Conservation (phyloP, 1,140 invertebrate genomes). For the Acyrthosiphon pisum region DNA sequence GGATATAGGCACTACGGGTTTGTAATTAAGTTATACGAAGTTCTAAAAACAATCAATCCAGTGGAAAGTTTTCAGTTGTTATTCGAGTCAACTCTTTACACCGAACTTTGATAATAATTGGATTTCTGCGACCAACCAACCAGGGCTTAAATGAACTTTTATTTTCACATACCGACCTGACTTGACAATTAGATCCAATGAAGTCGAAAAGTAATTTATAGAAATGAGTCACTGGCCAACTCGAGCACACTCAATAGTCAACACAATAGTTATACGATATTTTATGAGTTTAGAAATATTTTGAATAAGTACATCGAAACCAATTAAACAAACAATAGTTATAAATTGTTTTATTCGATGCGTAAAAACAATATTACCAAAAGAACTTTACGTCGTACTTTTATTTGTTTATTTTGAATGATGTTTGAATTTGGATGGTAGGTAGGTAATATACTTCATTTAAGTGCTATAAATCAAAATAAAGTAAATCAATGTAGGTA, state of each 20-base stretch:
- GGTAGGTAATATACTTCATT: not conserved
- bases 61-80: constrained; percentile 24
- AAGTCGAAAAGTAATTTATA: constrained; percentile 38
- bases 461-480: not conserved
- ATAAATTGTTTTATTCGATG: not conserved
- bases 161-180: constrained; percentile 35
- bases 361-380: not conserved
- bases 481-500: not conserved
- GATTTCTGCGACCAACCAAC: constrained; percentile 16
- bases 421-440: not conserved
- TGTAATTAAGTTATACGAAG: constrained; percentile 33
- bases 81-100: constrained; percentile 43
- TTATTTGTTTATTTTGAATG: not conserved
- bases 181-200: constrained; percentile 38
- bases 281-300: not conserved
- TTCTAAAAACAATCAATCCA: constrained; percentile 46
- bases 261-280: not conserved
- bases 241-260: not conserved
- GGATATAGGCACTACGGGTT: not conserved
- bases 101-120: constrained; percentile 45
- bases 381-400: not conserved
- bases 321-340: not conserved
- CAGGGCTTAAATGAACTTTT: constrained; percentile 37
- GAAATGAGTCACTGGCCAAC: not conserved
- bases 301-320: not conserved